Base-by-base conservation (phyloP, 2,797 vertebrate species). In the Acridotheres tristis region DNA sequence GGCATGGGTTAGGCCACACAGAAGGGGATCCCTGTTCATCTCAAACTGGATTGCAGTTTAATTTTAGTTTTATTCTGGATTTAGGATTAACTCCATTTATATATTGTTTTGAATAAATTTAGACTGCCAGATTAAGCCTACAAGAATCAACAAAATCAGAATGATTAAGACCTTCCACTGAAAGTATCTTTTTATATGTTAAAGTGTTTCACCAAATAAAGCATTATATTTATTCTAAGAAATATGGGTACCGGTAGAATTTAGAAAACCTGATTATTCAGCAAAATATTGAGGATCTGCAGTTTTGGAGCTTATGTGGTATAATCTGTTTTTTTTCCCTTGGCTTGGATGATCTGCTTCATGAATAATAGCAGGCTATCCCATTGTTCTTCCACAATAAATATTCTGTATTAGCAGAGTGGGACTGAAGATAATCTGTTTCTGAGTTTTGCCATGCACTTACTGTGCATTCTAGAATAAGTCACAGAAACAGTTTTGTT, bases 401-500 rank as follows among this genome's bases (percentile, higher is more conserved):
- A 68, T 89, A 85, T 68, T 92, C 82, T 69, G 50, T 73, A 65
- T 73, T 75, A 94, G 25, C 45, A 65, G 32, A 22, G 27, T 69
- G 55, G 48, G 61, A 88, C 63, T 83, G 27, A 93, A 90, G 48
- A 81, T 32, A 85, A 82, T 90, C 55, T 75, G 58, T 77, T 81
- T 91, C 67, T 90, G 87, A 85, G 71, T 87, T 90, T 81, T 85
- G 40, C 66, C 69, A 63, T 86, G 67, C 36, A 76, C 36, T 89
- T 94, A 66, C 43, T 67, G 17, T 45, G 27, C 27, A 38, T 65
- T 86, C 51, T 91, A 67, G 38, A 71, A 69, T 78, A 94, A 91
- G 48, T 76, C 51, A 91, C 11, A 85, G n/a, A 69, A 89, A 87
- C 3, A 55, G 26, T 69, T 90, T 59, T 92, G 2, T 57, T 93